Conservation (phyloP, 2,888 invertebrate genomes). For the Lycaena phlaeas region DNA sequence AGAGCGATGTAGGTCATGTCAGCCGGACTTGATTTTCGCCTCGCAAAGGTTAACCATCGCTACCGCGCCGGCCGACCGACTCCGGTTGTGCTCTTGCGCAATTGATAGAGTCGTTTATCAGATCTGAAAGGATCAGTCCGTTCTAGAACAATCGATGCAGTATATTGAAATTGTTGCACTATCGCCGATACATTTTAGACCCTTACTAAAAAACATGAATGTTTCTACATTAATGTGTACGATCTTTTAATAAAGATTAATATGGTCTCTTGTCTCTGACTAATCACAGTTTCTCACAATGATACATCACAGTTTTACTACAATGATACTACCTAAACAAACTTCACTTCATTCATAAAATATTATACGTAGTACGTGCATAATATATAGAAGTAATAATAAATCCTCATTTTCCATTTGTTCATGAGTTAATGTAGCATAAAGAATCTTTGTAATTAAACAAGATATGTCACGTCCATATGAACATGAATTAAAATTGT, state of each 20-base stretch:
- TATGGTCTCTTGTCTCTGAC: no score
- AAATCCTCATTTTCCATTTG: no score
- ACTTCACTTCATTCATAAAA: constrained; percentile 5
- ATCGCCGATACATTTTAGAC: no score
- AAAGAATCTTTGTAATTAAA: no score
- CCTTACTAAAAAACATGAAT: no score
- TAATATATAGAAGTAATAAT: no score
- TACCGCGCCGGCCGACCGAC: constrained; percentile 34
- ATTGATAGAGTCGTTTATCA: constrained; percentile 57
- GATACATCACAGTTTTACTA: neutral
- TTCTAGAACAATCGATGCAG: constrained; percentile 33
- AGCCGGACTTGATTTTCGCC: constrained; percentile 68
- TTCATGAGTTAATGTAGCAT: no score
- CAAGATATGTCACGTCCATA: no score
- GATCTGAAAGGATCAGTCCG: constrained; percentile 55
- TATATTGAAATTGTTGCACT: constrained; percentile 8
- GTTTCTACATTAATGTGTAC: no score
- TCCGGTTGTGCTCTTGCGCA: constrained; percentile 62
- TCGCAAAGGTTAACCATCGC: constrained; percentile 60
- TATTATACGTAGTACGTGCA: neutral
- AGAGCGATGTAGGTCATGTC: constrained; percentile 66
- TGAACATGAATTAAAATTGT: no score
- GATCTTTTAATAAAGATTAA: no score
- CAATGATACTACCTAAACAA: no score
- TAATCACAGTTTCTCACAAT: neutral